Evolutionary conservation across 64 coral and sea anemone genomes (phyloP), one percentile per base, ranked within the genome.

Genomic region (Astreopora myriophthalma): DNA sequence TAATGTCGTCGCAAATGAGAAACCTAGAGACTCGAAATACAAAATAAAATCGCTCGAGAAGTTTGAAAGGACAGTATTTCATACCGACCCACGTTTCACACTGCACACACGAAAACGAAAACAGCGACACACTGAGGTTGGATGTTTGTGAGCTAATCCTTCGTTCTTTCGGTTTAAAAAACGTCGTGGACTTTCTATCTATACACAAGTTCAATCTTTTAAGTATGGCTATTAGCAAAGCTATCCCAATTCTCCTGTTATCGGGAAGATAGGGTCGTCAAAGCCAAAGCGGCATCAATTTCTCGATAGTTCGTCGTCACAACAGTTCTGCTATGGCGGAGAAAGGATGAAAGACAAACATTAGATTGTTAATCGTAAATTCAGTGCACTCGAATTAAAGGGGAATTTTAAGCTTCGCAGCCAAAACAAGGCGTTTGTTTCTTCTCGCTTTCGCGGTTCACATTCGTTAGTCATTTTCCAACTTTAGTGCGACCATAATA

Each of bases 251-350:
- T 78, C 16, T 60, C 28, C 44, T 44, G 80, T 65, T 87, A 96
- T 73, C 91, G 95, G 38, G 95, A 67, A 46, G 95, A 96, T 66
- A 96, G 95, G 17, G 95, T 96, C 73, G 95, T 96, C 19, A 96
- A 34, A 8, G 95, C 95, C 22, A 96, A 62, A 1, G 95, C 95
- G 0, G 95, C 95, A 67, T 96, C 95, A 34, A 96, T 94, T 87
- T 96, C 95, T 74, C 95, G 52, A 69, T 96, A 96, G 61, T 96
- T 91, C 11, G 91, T 85, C 34, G 78, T 69, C 34, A 90, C 95
- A 6, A 80, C 78, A 24, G 68, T 88, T 80, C 90, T 89, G 86
- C 48, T 79, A 80, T 58, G 25, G 24, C 3, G 66, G 82, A 70
- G 88, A 28, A 93, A 87, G 22, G 7, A 36, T 29, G 75, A 82